phyloP scores from a whole-genome alignment of 2,888 invertebrate species.

The Arrhopalites spinosus region DNA sequence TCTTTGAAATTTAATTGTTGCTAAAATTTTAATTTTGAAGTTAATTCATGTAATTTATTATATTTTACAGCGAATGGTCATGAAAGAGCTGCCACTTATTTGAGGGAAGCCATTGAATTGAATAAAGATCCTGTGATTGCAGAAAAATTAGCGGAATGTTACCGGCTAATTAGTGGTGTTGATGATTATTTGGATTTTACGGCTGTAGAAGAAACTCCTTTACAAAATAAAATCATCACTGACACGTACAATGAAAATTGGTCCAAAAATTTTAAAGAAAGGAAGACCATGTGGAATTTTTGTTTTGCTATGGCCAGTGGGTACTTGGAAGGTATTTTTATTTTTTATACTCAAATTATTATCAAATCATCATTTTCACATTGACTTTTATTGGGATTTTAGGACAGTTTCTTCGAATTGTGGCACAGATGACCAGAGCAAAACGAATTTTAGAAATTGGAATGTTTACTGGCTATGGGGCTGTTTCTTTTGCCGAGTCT shows the following conservation, averaged over 20 bases:
- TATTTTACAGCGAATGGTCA: not conserved
- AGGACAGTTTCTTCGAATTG: conserved; percentile 46
- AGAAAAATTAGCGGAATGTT: conserved; percentile 31
- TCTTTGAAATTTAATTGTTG: no score
- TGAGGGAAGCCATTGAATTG: not conserved
- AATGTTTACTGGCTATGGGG: conserved; percentile 51
- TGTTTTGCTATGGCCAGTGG: conserved; percentile 39
- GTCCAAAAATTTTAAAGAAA: conserved; percentile 6
- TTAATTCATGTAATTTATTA: no score
- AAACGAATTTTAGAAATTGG: conserved; percentile 52
- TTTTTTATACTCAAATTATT: not conserved
- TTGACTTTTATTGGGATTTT: conserved; percentile 8
- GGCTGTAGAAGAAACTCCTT: conserved; percentile 33
- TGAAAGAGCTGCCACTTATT: not conserved
- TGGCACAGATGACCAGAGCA: conserved; percentile 46
- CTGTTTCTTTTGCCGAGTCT: conserved; percentile 47
- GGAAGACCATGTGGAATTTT: conserved; percentile 7
- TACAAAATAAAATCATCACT: conserved; percentile 42
- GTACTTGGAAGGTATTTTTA: conserved; percentile 42
- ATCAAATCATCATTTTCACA: not conserved
- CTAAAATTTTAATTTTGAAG: no score
- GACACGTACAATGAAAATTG: conserved; percentile 41
- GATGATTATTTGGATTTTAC: conserved; percentile 37
- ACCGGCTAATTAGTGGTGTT: conserved; percentile 26
- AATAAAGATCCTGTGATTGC: conserved; percentile 40